Percentiles rank a stretch among this genome's conserved stretches.
phyloP scores from a whole-genome alignment of 2,888 invertebrate species.

The Meteorus colon region DNA sequence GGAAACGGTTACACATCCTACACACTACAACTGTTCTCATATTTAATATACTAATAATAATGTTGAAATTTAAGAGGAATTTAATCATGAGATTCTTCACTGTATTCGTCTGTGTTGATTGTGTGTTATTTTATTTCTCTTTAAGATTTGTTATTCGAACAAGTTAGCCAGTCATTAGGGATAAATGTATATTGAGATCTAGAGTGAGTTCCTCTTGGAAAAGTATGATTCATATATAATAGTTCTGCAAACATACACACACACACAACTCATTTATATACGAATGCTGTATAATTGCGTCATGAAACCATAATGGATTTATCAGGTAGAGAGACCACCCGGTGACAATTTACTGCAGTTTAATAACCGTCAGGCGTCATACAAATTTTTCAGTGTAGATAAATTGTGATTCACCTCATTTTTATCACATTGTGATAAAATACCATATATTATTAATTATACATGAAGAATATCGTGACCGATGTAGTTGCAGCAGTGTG shows the following conservation, averaged over 20 bases:
- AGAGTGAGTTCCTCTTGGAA: neutral
- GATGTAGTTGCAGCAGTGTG: neutral
- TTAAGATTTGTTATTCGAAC: neutral
- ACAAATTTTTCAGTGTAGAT: neutral
- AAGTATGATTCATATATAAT: slow-evolving; percentile 45
- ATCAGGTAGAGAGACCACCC: slow-evolving; percentile 43
- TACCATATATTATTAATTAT: neutral
- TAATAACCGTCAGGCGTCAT: slow-evolving; percentile 9
- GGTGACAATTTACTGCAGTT: neutral
- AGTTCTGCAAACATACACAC: neutral
- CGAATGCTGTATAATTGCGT: slow-evolving; percentile 48
- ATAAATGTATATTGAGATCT: neutral
- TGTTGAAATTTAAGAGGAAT: neutral
- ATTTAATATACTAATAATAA: neutral
- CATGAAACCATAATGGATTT: slow-evolving; percentile 42
- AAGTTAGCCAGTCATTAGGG: neutral
- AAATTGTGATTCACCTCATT: neutral
- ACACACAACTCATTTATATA: neutral
- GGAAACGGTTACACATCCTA: neutral
- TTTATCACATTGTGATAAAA: neutral
- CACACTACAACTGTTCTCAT: neutral
- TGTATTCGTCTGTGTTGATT: neutral
- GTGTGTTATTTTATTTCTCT: neutral
- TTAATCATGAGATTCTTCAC: neutral
- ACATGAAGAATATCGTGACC: neutral